phyloP scores from a whole-genome alignment of 2,113 vertebrate genomes.

The Xiphophorus maculatus region DNA sequence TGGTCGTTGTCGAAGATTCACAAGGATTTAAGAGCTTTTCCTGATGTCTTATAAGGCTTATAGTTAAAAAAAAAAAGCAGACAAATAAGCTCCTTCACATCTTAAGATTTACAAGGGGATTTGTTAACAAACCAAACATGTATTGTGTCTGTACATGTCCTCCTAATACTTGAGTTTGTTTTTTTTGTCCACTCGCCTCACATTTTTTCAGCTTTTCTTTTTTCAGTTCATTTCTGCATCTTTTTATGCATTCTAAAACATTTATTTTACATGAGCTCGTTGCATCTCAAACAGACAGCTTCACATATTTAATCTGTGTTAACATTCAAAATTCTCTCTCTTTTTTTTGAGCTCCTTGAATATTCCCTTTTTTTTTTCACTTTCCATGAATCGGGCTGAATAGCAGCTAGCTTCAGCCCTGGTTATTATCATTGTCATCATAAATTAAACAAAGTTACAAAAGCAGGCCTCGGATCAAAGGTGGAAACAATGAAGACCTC shows the following conservation, averaged over 20 bases:
- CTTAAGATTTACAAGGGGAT: not conserved
- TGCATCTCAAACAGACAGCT: too few species aligned
- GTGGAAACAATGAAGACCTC: not conserved
- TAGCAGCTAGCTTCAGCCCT: not conserved
- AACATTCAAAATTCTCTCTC: not conserved
- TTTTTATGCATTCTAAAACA: too few species aligned
- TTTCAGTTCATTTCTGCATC: not conserved
- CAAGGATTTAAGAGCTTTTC: not conserved
- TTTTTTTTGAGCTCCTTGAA: not conserved
- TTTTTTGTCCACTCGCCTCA: too few species aligned
- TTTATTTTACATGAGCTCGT: too few species aligned
- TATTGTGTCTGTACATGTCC: not conserved
- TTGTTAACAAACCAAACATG: not conserved
- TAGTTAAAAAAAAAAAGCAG: not conserved
- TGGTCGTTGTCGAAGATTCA: not conserved
- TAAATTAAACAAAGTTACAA: constrained; percentile 30
- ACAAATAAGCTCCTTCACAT: not conserved
- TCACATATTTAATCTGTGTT: not conserved
- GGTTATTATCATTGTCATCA: constrained; percentile 8
- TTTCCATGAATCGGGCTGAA: not conserved
- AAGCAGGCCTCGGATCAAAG: not conserved
- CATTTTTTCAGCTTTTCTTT: too few species aligned
- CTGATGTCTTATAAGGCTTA: not conserved
- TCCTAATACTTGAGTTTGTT: too few species aligned
- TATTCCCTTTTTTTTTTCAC: not conserved